Percentiles rank a stretch among this genome's conserved stretches.
Conservation (phyloP, 2,888 invertebrate species). For the Hyles lineata region DNA sequence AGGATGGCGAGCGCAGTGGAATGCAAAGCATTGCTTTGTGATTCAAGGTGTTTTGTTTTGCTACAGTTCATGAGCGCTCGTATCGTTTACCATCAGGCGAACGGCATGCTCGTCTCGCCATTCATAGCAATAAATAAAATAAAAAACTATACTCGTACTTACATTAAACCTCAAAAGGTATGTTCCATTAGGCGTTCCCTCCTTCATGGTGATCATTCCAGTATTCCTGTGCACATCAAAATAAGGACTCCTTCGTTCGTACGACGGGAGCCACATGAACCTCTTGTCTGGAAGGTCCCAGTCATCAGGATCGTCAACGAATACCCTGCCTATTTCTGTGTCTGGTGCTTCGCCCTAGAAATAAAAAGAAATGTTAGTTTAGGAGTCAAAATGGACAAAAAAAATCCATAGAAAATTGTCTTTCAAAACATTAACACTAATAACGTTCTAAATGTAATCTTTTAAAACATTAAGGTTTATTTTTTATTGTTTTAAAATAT, state of each 20-base stretch:
- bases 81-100: too few relatives aligned
- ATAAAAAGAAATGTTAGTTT: background rate
- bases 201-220: conserved; percentile 95
- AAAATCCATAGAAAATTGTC: too few relatives aligned
- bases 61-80: too few relatives aligned
- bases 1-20: too few relatives aligned
- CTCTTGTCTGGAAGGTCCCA: conserved; percentile 98
- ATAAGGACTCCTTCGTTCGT: conserved; percentile 83
- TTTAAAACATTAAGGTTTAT: too few relatives aligned
- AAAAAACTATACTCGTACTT: conserved; percentile 51
- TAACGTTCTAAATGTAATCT: too few relatives aligned
- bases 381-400: background rate
- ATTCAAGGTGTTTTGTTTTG: too few relatives aligned
- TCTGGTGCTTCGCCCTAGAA: conserved; percentile 89
- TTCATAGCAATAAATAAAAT: too few relatives aligned
- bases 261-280: conserved; percentile 88
- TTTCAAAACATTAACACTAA: too few relatives aligned
- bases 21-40: too few relatives aligned
- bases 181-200: conserved; percentile 89
- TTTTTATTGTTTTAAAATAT: too few relatives aligned
- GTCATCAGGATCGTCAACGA: conserved; percentile 97
- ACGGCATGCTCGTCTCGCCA: too few relatives aligned
- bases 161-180: conserved; percentile 90
- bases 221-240: conserved; percentile 90
- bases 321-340: conserved; percentile 95